Evolutionary conservation across 2,888 invertebrate species (phyloP).

Genomic region (Apodemia mormo): DNA sequence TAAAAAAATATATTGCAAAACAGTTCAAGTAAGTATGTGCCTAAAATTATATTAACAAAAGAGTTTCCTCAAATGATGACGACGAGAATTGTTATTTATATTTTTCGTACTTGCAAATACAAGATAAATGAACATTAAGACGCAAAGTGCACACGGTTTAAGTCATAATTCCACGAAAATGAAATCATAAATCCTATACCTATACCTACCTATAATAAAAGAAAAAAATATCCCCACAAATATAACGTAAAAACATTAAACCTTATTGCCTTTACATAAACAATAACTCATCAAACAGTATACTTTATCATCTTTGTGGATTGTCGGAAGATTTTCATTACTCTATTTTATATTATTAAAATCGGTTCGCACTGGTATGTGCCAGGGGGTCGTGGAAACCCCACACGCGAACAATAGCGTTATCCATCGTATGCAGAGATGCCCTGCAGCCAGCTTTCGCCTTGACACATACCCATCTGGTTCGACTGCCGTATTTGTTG

Average conservation of each 20-base stretch:
- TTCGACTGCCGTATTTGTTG: constrained; percentile 70
- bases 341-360: constrained; percentile 41
- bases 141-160: no score
- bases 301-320: constrained; percentile 3
- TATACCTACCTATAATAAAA: no score
- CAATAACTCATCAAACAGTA: constrained; percentile 2
- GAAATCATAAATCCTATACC: no score
- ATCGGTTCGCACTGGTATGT: constrained; percentile 72
- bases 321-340: neutral
- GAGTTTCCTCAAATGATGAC: no score
- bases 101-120: no score
- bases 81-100: no score
- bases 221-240: no score
- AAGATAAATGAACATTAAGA: no score
- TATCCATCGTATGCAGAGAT: constrained; percentile 72
- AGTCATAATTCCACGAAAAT: no score
- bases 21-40: no score
- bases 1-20: no score
- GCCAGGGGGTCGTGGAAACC: constrained; percentile 72
- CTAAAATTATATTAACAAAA: no score
- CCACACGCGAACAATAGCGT: constrained; percentile 74
- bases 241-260: constrained; percentile 1
- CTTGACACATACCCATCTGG: constrained; percentile 75
- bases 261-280: neutral
- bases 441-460: constrained; percentile 74